Evolutionary conservation across 2,797 vertebrate species (phyloP).

Genomic region (Ctenochaetus hawaiiensis): DNA sequence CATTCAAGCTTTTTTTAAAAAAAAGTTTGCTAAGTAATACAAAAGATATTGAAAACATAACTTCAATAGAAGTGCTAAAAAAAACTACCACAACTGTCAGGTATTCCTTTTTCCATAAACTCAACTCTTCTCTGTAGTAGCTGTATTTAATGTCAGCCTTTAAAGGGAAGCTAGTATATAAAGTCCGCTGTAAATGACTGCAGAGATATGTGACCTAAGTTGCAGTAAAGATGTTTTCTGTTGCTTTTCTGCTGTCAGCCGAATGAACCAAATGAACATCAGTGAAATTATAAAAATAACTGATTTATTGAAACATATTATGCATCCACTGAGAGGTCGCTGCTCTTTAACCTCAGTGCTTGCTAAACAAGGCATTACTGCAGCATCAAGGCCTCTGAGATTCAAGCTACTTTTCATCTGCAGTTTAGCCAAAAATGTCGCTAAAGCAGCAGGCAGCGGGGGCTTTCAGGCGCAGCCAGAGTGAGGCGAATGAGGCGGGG

Average conservation of each 20-base stretch:
- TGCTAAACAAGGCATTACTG: conserved; percentile 27
- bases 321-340: background rate
- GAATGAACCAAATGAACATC: conserved; percentile 12
- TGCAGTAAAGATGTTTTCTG: background rate
- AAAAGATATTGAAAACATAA: background rate
- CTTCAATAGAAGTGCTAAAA: too few relatives aligned
- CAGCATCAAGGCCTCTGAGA: conserved; percentile 18
- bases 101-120: background rate
- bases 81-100: background rate
- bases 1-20: background rate
- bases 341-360: conserved; percentile 17
- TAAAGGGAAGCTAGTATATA: background rate
- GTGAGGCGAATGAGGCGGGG: conserved; percentile 26
- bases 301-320: background rate
- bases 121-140: too few relatives aligned
- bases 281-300: conserved; percentile 3
- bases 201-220: conserved; percentile 1
- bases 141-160: background rate
- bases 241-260: background rate
- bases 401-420: conserved; percentile 40
- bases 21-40: background rate
- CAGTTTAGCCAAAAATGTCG: conserved; percentile 51
- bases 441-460: conserved; percentile 43
- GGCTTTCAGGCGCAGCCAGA: conserved; percentile 46
- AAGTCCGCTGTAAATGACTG: background rate